Base-by-base conservation (phyloP, 2,888 invertebrate genomes). In the Spialia ferax region DNA sequence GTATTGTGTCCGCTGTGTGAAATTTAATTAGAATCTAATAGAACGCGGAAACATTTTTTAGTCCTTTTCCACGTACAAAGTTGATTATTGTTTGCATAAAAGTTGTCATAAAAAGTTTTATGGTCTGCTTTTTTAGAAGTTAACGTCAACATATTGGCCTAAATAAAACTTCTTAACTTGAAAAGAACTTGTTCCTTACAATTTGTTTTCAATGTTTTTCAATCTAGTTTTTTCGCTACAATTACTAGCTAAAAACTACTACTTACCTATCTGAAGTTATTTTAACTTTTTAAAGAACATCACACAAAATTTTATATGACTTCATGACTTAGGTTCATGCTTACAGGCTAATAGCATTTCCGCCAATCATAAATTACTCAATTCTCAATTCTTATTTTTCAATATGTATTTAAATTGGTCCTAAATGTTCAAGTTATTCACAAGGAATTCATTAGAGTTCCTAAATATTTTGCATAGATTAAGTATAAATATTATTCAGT, bases 1-100 rank as follows among this genome's bases (percentile, higher is more conserved):
- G 70, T 59, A 63, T 42, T 45, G 32, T 38, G 52, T 48, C 11
- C 38, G 29, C 63, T 63, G 64, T 57, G 48, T 22, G 35, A 57
- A 52, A 65, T 50, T 35, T 59, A 65, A 59, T 52, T 65, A 45
- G 29, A 59, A 64, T 20, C 42, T 11, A 56, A 48, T 57, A 35
- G 56, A 64, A 57, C 23, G 64, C 45, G 64, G 56, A 52, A 56
- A 48, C 18, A 8, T 48, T 15, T 42, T 64, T 56, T 48, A 48
- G 20, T 48, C 8, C 10, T 48, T 45, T 48, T 18, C 4, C 2
- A 48, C 2, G 45, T 18, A 45, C 45, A 45, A 45, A 18, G 45
- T 45, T 18, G 7, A 20, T 48, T 20, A 48, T 6, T 1, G 20
- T 48, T 2, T 48, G 20, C 11, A 20, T n/a, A 45, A 45, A 45